These are phyloP conservation scores for Panzeria rudis DNA, from an alignment of 2,888 invertebrate genomes.

Conservation along the genomic window DNA sequence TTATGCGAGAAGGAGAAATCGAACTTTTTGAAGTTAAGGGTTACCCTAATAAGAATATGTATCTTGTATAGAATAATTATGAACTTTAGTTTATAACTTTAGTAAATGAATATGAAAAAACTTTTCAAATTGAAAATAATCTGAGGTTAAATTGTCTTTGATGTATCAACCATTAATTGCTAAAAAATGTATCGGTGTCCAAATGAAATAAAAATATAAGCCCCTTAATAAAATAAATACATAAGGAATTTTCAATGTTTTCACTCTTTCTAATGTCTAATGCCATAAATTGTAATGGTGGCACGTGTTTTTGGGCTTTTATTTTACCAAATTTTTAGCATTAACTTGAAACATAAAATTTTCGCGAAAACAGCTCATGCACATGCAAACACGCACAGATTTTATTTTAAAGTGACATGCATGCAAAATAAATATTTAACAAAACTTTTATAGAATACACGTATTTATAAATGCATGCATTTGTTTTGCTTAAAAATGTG, in stretches of 20 bases:
- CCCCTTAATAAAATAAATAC: too few species aligned
- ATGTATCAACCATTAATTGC: too few species aligned
- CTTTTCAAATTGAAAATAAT: too few species aligned
- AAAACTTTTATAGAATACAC: slow-evolving; percentile 7
- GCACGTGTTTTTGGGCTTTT: slow-evolving; percentile 29
- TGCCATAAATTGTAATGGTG: slow-evolving; percentile 13
- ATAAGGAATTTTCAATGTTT: not conserved
- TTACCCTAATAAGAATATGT: too few species aligned
- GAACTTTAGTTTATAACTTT: too few species aligned
- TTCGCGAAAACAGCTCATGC: not conserved
- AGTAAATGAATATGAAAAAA: too few species aligned
- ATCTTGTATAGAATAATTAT: too few species aligned
- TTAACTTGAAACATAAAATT: slow-evolving; percentile 44
- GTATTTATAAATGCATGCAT: not conserved
- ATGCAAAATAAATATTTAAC: slow-evolving; percentile 6
- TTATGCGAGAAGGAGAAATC: too few species aligned
- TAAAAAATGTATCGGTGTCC: too few species aligned
- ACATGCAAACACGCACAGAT: not conserved
- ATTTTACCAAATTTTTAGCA: slow-evolving; percentile 20
- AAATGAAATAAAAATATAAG: too few species aligned
- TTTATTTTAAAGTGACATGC: not conserved
- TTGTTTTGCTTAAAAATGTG: not conserved
- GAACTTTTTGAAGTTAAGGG: too few species aligned
- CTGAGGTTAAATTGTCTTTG: too few species aligned
- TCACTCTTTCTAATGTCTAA: not conserved